Base-by-base conservation (phyloP, 2,797 vertebrate species). In the Phoeniculus purpureus region DNA sequence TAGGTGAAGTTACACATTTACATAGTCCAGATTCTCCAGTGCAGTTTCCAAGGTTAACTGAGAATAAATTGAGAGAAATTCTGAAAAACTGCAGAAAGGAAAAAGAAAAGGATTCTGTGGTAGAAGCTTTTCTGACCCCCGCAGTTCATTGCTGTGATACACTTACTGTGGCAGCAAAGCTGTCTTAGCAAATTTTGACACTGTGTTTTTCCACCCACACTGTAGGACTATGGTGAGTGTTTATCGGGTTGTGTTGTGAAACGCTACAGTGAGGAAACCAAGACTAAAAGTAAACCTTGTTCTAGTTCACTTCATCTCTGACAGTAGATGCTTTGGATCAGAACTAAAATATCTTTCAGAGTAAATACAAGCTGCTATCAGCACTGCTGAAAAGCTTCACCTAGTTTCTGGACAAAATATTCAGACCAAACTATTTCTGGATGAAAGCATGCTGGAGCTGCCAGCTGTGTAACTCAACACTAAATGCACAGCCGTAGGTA, bases 271-370 rank as follows among this genome's bases (percentile, higher is more conserved):
- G 50, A 76, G 70, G 40, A 66, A 87, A 94, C 31, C 19, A 26
- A 7, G 34, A 32, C 72, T 93, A 93, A 90, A 92, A 92, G 91
- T 86, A 84, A 86, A 56, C 21, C 55, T 48, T 48, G 19, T 48
- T 48, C 47, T 48, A 48, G 47, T 48, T 48, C 47, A 48, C 21
- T 88, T 83, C 1, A n/a, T 84, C 60, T 93, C 75, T 95, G 74
- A 45, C 32, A 73, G 59, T 58, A 54, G 34, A 37, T 68, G 55
- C 20, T 78, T 86, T 86, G 86, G 86, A 90, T 76, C 62, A 62
- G n/a, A 81, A 88, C 71, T 64, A 56, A 83, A 70, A 31, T 60
- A 55, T 73, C 60, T 75, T 81, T 76, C 51, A 76, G 48, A 81
- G 40, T 82, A 84, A 88, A 89, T 66, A 66, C 7, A 52, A 87